phyloP scores from a whole-genome alignment of 2,113 vertebrate species.

The Clarias magur region DNA sequence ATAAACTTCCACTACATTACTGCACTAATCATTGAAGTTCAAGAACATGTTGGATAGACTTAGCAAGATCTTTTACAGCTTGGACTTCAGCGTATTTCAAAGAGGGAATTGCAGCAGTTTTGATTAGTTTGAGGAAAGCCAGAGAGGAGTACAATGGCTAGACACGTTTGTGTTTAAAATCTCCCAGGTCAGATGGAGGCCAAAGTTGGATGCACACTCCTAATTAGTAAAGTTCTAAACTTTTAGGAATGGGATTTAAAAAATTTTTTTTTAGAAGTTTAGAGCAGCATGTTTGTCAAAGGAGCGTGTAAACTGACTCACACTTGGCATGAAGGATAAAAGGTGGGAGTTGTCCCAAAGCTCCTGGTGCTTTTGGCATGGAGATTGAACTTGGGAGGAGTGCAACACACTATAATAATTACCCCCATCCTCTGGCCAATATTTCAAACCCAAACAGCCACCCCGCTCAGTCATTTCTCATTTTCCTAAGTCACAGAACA shows the following conservation, averaged over 20 bases:
- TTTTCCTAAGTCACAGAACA: constrained; percentile 36
- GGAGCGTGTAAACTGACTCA: constrained; percentile 43
- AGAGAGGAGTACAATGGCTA: constrained; percentile 13
- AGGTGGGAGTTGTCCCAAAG: constrained; percentile 42
- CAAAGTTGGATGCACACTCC: neutral
- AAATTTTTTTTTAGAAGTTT: neutral
- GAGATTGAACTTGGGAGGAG: constrained; percentile 36
- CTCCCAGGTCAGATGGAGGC: constrained; percentile 34
- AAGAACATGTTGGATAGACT: constrained; percentile 2
- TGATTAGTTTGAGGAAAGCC: constrained; percentile 29
- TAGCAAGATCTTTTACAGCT: constrained; percentile 3
- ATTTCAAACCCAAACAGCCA: constrained; percentile 60
- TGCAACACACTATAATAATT: constrained; percentile 37
- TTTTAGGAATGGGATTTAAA: neutral
- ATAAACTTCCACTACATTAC: constrained; percentile 16
- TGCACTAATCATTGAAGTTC: constrained; percentile 21
- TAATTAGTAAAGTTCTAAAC: constrained; percentile 41
- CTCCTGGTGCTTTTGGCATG: constrained; percentile 43
- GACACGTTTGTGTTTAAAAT: constrained; percentile 21
- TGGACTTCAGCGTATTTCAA: neutral
- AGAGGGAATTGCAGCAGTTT: neutral
- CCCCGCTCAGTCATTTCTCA: constrained; percentile 52
- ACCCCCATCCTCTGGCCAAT: constrained; percentile 24
- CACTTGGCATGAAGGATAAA: constrained; percentile 27
- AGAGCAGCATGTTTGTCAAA: constrained; percentile 14